Evolutionary conservation across 2,797 vertebrate genomes (phyloP).

Genomic region (Rallus crepitans): DNA sequence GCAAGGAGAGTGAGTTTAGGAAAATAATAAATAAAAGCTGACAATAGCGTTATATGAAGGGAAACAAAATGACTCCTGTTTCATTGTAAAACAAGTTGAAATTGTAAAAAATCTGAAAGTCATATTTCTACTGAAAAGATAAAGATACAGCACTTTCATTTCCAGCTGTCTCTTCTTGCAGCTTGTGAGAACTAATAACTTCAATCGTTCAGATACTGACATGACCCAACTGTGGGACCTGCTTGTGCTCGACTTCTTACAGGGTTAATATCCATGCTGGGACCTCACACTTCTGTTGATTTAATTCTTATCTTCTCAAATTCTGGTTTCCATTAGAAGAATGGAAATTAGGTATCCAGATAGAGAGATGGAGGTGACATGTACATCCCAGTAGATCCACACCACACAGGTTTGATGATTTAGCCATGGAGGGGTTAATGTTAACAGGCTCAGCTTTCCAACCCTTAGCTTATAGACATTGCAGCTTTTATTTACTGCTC

Average conservation of each 20-base stretch:
- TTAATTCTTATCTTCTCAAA: not conserved
- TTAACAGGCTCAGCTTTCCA: not conserved
- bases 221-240: not conserved
- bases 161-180: not conserved
- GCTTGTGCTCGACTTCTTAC: not conserved
- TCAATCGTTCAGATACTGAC: fast-evolving
- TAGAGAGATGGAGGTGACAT: fast-evolving
- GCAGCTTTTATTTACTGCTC: not conserved
- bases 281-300: not conserved
- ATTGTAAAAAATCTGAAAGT: not conserved
- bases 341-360: not conserved
- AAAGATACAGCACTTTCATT: not conserved
- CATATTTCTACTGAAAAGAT: not conserved
- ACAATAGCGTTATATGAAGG: not conserved
- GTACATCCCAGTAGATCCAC: not conserved
- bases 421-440: not conserved
- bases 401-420: not conserved
- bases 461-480: not conserved
- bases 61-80: not conserved
- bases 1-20: not conserved
- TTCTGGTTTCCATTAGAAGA: not conserved
- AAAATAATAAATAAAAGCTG: not conserved
- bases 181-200: not conserved
- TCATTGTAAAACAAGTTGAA: not conserved
- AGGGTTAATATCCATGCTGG: not conserved